phyloP scores from a whole-genome alignment of 1,140 invertebrate species.

The Pogonomyrmex barbatus region DNA sequence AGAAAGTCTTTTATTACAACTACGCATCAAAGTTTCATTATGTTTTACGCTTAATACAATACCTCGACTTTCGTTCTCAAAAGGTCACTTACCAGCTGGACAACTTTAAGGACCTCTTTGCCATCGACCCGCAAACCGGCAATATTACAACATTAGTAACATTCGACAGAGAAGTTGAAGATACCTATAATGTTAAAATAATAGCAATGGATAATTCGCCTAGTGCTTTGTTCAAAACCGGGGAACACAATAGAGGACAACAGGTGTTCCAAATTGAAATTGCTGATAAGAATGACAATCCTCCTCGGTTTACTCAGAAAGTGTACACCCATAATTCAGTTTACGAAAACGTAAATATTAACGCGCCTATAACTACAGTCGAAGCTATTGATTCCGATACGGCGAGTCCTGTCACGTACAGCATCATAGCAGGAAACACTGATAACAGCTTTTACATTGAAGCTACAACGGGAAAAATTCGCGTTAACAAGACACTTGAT shows the following conservation, averaged over 20 bases:
- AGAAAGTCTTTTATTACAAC: not conserved
- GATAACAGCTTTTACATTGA: slow-evolving; percentile 93
- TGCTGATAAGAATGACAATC: slow-evolving; percentile 96
- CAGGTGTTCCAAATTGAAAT: slow-evolving; percentile 95
- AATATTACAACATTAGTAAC: slow-evolving; percentile 92
- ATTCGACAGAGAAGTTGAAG: slow-evolving; percentile 93
- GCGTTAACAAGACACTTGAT: slow-evolving; percentile 92
- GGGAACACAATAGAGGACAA: slow-evolving; percentile 90
- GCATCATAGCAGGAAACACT: slow-evolving; percentile 92
- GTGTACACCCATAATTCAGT: slow-evolving; percentile 92
- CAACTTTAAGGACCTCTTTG: slow-evolving; percentile 90
- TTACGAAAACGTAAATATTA: slow-evolving; percentile 93
- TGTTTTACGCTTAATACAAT: slow-evolving; percentile 12
- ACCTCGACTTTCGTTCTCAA: not conserved
- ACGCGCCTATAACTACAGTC: slow-evolving; percentile 93
- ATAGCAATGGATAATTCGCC: slow-evolving; percentile 94
- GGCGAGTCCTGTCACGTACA: slow-evolving; percentile 93
- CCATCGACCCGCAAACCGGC: slow-evolving; percentile 93
- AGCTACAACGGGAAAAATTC: slow-evolving; percentile 92
- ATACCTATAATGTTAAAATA: slow-evolving; percentile 94
- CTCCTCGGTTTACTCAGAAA: slow-evolving; percentile 91
- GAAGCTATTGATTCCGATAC: slow-evolving; percentile 93
- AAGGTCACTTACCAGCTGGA: slow-evolving; percentile 91
- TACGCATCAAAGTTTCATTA: not conserved
- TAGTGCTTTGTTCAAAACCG: slow-evolving; percentile 90